phyloP scores from a whole-genome alignment of 2,888 invertebrate genomes.

The Xanthorhoe designata region DNA sequence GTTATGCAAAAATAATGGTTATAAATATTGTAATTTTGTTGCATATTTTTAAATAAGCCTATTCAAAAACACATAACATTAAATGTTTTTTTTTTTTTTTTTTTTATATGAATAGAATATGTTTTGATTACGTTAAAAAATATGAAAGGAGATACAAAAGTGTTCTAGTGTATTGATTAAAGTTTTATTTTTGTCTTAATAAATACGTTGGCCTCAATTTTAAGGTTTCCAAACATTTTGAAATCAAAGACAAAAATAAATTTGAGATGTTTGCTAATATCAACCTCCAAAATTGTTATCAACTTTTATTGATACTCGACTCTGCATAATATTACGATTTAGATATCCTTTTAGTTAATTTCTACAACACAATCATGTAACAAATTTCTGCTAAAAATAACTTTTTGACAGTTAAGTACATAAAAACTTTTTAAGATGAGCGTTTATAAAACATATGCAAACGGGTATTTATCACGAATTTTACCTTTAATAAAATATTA shows the following conservation, averaged over 20 bases:
- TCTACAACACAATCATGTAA: neutral
- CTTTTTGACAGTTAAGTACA: neutral
- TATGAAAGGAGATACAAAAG: neutral
- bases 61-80: neutral
- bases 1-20: conserved; percentile 4
- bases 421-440: neutral
- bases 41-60: neutral
- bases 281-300: neutral
- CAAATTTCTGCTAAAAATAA: neutral
- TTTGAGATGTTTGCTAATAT: neutral
- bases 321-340: neutral
- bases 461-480: no score
- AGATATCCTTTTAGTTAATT: neutral
- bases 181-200: neutral
- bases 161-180: neutral
- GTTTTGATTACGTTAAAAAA: neutral
- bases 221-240: conserved; percentile 4
- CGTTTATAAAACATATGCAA: no score
- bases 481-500: no score
- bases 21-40: conserved; percentile 5
- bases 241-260: conserved; percentile 5
- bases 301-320: neutral
- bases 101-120: neutral
- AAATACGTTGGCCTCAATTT: conserved; percentile 1
- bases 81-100: neutral